Conservation (phyloP, 2,113 vertebrate species). For the Brachirus orientalis region DNA sequence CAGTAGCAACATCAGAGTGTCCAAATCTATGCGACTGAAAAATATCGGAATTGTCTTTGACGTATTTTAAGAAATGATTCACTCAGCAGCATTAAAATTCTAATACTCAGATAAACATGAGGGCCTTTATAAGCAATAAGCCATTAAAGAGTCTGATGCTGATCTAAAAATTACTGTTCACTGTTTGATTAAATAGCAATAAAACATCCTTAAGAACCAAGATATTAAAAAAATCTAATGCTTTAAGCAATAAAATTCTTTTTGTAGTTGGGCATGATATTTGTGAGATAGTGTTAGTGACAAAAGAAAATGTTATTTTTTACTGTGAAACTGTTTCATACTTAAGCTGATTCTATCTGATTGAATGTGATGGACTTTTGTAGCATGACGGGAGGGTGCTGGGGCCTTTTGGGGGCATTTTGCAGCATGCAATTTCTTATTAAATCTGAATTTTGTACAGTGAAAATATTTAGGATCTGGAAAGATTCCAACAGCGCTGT, state of each 20-base stretch:
- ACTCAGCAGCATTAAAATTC: no score
- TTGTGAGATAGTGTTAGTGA: conserved; percentile 37
- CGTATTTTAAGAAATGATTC: no score
- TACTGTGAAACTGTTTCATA: conserved; percentile 28
- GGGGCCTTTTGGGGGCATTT: conserved; percentile 8
- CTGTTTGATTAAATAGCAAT: no score
- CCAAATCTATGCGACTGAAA: no score
- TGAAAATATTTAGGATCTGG: not conserved
- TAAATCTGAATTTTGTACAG: conserved; percentile 20
- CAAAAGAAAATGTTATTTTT: conserved; percentile 36
- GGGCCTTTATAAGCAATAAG: no score
- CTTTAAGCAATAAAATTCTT: not conserved
- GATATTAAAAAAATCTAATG: no score
- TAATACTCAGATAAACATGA: no score
- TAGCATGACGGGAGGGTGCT: conserved; percentile 21
- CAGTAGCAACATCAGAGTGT: no score
- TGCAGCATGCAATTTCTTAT: conserved; percentile 19
- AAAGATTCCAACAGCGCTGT: not conserved
- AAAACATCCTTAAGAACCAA: no score
- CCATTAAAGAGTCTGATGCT: no score
- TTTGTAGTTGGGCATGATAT: conserved; percentile 62
- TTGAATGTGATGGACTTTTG: conserved; percentile 39
- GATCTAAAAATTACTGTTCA: no score
- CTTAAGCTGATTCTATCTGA: conserved; percentile 37
- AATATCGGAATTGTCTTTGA: no score